Evolutionary conservation across 2,888 invertebrate species (phyloP).

Genomic region (Xanthostigma xanthostigma): DNA sequence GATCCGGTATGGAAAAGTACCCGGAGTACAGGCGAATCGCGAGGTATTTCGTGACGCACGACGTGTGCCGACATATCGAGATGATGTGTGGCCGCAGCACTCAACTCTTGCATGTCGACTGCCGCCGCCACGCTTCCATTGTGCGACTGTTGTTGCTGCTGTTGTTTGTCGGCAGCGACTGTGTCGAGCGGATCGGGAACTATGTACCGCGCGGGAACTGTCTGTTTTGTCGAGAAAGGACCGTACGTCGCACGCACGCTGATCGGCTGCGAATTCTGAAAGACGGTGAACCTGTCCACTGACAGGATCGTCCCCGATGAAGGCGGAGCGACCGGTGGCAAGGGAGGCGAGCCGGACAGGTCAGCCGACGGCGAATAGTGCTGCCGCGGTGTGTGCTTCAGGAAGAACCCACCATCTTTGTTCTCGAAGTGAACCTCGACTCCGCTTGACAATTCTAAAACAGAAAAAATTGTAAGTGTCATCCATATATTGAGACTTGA

Average conservation of each 20-base stretch:
- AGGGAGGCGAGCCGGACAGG: constrained; percentile 18
- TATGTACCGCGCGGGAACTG: constrained; percentile 77
- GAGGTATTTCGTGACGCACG: constrained; percentile 71
- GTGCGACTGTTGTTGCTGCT: constrained; percentile 11
- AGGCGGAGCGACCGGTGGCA: constrained; percentile 24
- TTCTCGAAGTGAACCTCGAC: constrained; percentile 87
- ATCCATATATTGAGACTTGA: too few relatives aligned
- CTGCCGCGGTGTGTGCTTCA: constrained; percentile 67
- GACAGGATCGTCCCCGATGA: constrained; percentile 55
- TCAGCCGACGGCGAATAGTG: constrained; percentile 36
- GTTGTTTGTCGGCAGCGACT: constrained; percentile 25
- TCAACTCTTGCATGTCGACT: constrained; percentile 42
- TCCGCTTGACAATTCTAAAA: constrained; percentile 51
- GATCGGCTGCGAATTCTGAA: constrained; percentile 80
- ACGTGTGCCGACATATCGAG: constrained; percentile 88
- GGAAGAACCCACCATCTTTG: constrained; percentile 80
- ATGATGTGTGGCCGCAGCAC: constrained; percentile 54
- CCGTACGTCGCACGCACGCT: constrained; percentile 87
- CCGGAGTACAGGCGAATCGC: constrained; percentile 81
- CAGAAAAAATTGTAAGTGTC: constrained; percentile 18
- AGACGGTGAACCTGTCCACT: constrained; percentile 78
- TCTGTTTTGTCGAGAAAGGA: constrained; percentile 89
- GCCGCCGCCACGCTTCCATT: constrained; percentile 10
- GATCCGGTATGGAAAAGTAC: constrained; percentile 87
- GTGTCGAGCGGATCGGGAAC: constrained; percentile 71